These are phyloP conservation scores for Anser cygnoides DNA, from an alignment of 2,113 vertebrate genomes.

Conservation along the genomic window DNA sequence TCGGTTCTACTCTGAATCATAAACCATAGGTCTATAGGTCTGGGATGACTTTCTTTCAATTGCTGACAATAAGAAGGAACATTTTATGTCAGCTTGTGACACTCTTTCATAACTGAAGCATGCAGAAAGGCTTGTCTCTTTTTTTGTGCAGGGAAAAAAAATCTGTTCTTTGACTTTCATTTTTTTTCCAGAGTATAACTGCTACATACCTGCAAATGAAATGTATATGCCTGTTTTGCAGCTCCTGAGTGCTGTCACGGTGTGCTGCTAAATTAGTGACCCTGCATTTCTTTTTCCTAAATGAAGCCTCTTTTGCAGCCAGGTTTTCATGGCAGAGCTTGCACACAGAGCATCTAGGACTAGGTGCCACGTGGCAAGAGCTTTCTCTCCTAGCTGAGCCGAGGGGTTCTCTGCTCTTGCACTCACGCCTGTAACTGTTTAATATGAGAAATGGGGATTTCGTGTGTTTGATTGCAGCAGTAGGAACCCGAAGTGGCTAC, in stretches of 20 bases:
- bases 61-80: not conserved
- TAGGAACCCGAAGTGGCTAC: not conserved
- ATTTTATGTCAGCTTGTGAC: not conserved
- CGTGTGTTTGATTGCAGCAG: not conserved
- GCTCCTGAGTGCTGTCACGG: not conserved
- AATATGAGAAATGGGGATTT: constrained; percentile 7
- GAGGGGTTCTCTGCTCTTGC: not conserved
- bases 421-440: not conserved
- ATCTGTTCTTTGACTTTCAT: not conserved
- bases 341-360: not conserved
- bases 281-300: not conserved
- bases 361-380: not conserved
- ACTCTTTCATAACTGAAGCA: not conserved
- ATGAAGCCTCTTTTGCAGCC: not conserved
- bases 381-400: not conserved
- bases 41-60: not conserved
- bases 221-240: not conserved
- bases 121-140: not conserved
- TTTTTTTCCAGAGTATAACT: not conserved
- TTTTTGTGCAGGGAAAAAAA: not conserved
- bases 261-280: not conserved
- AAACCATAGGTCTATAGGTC: not conserved
- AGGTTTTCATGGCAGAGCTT: not conserved
- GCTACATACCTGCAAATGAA: not conserved
- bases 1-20: not conserved